Evolutionary conservation across 1,140 invertebrate genomes (phyloP), one percentile per base, ranked within the genome.

Genomic region (Drosophila insularis): DNA sequence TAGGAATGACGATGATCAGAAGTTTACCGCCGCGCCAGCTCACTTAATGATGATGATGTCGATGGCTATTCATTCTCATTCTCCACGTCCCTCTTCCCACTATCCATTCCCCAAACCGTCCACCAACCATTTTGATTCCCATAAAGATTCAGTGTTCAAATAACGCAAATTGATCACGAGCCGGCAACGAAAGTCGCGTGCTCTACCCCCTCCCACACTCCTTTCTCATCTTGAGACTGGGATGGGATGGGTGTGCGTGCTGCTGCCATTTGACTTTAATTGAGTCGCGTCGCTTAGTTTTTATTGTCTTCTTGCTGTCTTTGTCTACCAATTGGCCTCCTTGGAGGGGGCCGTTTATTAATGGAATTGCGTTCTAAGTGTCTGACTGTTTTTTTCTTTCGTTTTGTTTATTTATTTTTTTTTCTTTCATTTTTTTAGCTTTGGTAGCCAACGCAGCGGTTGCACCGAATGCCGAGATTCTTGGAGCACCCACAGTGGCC

Each of bases 391-490:
- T 59, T 32, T 50, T 35, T 53, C n/a, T n/a, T n/a, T n/a, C n/a
- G n/a, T n/a, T n/a, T n/a, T n/a, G n/a, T n/a, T n/a, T n/a, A n/a
- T n/a, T n/a, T n/a, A n/a, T n/a, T 14, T 11, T 6, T 55, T 23
- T 43, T 6, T 66, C 37, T 1, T 70, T 50, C 4, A 27, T 32
- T 62, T 68, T 6, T 55, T 31, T 27, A 46, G 63, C 19, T 56
- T 46, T 19, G 39, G 13, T 46, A 69, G 54, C 54, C 66, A 37
- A 72, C 70, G 39, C 62, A 32, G 67, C 62, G 37, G 67, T 50
- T 65, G 67, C 82, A 81, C 68, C 82, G 82, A 86, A 86, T 86
- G 82, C 82, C 79, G 82, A 87, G 82, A 87, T 87, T 87, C 79
- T 79, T 73, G 79, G 63, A 82, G 79, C 71, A 68, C 32, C 61